phyloP scores from a whole-genome alignment of 2,888 invertebrate genomes.

The Diplolepis rosae region DNA sequence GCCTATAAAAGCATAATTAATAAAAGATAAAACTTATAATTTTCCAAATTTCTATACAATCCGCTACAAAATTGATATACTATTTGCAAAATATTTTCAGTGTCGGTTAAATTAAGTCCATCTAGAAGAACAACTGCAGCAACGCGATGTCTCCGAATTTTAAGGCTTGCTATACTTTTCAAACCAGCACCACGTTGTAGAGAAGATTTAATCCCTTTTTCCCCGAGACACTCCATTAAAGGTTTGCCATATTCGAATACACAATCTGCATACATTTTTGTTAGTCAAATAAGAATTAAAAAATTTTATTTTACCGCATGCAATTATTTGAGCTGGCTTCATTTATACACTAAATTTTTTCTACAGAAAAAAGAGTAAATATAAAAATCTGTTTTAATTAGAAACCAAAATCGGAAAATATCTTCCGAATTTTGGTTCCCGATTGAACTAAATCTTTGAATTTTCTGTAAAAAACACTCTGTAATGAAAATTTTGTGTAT shows the following conservation, averaged over 20 bases:
- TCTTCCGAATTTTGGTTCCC: too few species aligned
- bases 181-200: conserved; percentile 64
- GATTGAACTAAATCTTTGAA: too few species aligned
- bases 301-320: too few species aligned
- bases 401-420: too few species aligned
- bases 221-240: conserved; percentile 61
- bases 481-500: too few species aligned
- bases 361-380: too few species aligned
- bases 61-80: conserved; percentile 46
- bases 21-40: too few species aligned
- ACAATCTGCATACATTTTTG: conserved; percentile 42
- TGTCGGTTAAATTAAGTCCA: conserved; percentile 61
- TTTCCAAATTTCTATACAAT: not conserved
- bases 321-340: too few species aligned
- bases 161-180: conserved; percentile 61
- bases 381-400: too few species aligned
- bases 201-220: conserved; percentile 61
- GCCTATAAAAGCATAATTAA: conserved; percentile 56
- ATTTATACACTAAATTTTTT: too few species aligned
- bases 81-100: conserved; percentile 66
- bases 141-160: conserved; percentile 62
- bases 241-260: conserved; percentile 54
- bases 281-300: too few species aligned
- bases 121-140: conserved; percentile 68
- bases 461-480: too few species aligned